Conservation (phyloP, 2,797 vertebrate species). For the Eutrigla gurnardus region DNA sequence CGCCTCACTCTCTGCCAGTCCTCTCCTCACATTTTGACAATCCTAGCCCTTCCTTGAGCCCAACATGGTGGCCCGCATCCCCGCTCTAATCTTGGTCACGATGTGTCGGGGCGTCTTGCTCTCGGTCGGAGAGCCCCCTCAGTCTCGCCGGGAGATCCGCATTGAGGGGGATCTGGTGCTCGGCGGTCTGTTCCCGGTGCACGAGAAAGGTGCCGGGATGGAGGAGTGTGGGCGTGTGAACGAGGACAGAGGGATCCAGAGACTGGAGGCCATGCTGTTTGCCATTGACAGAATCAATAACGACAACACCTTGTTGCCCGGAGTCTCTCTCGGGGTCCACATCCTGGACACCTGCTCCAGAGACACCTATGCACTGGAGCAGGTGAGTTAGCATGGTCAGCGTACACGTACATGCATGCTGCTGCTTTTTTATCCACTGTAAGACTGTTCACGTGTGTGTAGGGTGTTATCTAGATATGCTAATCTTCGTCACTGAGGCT, state of each 20-base stretch:
- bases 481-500: not conserved
- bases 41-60: conserved; percentile 26
- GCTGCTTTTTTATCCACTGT: not conserved
- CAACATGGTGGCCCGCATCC: conserved; percentile 89
- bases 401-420: conserved; percentile 5
- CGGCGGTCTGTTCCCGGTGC: conserved; percentile 96
- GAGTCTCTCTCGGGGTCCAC: conserved; percentile 94
- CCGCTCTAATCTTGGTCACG: conserved; percentile 87
- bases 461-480: not conserved
- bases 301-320: conserved; percentile 90
- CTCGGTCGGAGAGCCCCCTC: conserved; percentile 90
- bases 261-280: conserved; percentile 98
- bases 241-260: conserved; percentile 95
- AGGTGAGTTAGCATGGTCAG: conserved; percentile 71
- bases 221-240: conserved; percentile 98
- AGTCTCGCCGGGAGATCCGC: conserved; percentile 93
- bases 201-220: conserved; percentile 94
- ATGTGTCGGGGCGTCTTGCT: conserved; percentile 85
- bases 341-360: conserved; percentile 98
- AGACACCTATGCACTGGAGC: conserved; percentile 95
- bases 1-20: conserved; percentile 48
- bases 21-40: conserved; percentile 53
- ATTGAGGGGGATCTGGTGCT: conserved; percentile 98
- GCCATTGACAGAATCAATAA: conserved; percentile 97
- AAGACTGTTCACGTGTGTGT: not conserved